Evolutionary conservation across 2,888 invertebrate species (phyloP).

Genomic region (Cyrtodaria siliqua): DNA sequence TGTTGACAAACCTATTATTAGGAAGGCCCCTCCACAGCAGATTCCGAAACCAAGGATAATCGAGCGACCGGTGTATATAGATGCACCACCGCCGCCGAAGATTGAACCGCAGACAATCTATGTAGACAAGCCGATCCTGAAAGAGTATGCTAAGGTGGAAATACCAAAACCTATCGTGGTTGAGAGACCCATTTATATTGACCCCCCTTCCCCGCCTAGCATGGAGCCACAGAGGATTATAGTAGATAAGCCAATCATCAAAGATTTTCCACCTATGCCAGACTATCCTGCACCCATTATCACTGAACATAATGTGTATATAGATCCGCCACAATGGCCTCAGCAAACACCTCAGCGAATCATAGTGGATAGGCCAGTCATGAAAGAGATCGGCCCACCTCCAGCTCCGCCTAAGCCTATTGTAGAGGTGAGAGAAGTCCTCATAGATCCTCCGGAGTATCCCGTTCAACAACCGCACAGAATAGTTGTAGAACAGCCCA

Average conservation of each 20-base stretch:
- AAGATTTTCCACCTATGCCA: conserved; percentile 34
- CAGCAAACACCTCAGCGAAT: conserved; percentile 40
- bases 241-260: conserved; percentile 47
- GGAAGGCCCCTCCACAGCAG: conserved; percentile 4
- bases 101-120: conserved; percentile 46
- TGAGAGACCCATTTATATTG: conserved; percentile 34
- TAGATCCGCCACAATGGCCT: conserved; percentile 44
- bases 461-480: conserved; percentile 43
- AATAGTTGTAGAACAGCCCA: conserved; percentile 50
- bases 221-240: conserved; percentile 43
- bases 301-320: conserved; percentile 24
- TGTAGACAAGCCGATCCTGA: conserved; percentile 54
- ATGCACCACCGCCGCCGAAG: conserved; percentile 40
- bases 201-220: conserved; percentile 38
- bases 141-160: conserved; percentile 36
- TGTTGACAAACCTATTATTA: conserved; percentile 53
- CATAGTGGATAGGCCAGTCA: conserved; percentile 42
- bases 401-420: conserved; percentile 46
- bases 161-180: conserved; percentile 40
- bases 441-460: conserved; percentile 45
- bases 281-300: conserved; percentile 43
- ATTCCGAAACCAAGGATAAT: conserved; percentile 48
- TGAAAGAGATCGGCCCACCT: conserved; percentile 16
- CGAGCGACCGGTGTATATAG: conserved; percentile 44
- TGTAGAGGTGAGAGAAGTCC: conserved; percentile 26